Evolutionary conservation across 2,113 vertebrate species (phyloP), one percentile per base, ranked within the genome.

Genomic region (Jaculus jaculus): DNA sequence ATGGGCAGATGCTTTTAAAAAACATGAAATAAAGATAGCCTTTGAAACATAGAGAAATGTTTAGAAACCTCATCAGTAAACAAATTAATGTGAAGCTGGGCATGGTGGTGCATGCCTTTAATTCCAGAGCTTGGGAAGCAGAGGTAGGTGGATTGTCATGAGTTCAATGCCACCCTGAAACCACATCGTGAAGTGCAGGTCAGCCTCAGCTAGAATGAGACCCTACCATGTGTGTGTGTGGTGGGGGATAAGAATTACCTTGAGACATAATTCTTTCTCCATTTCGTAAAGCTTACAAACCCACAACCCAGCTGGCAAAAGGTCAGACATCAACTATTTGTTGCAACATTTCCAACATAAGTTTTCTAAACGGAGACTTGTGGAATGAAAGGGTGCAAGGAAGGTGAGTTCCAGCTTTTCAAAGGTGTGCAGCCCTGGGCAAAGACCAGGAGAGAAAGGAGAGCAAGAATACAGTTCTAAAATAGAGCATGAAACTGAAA

Each of bases 251-350:
- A 80, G 93, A 91, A 92, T 78, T 71, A 91, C 91, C 61, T 80
- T 2, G 39, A 91, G n/a, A 84, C 39, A 63, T 26, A 85, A 77
- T 91, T 86, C 84, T 95, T 81, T 87, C 90, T 93, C 78, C 75
- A 81, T 84, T 9, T 78, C 47, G 47, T 72, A 86, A 75, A 73
- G 66, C 26, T 74, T 88, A 78, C 24, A 94, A 90, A 93, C 87
- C 12, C 5, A 2, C 37, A 89, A 39, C 71, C 58, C 30, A 75
- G 12, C 54, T 77, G 39, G 66, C 34, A 34, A 66, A 74, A 54
- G 69, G 61, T 69, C 83, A 75, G 73, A 83, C 24, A 74, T 32
- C 60, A 82, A 58, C 47, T 28, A 24, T 23, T 42, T 58, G 12
- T 61, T 51, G 60, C 0, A 61, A 54, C 30, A 24, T 82, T 65